phyloP scores from a whole-genome alignment of 2,888 invertebrate genomes.

The Sesia bembeciformis region DNA sequence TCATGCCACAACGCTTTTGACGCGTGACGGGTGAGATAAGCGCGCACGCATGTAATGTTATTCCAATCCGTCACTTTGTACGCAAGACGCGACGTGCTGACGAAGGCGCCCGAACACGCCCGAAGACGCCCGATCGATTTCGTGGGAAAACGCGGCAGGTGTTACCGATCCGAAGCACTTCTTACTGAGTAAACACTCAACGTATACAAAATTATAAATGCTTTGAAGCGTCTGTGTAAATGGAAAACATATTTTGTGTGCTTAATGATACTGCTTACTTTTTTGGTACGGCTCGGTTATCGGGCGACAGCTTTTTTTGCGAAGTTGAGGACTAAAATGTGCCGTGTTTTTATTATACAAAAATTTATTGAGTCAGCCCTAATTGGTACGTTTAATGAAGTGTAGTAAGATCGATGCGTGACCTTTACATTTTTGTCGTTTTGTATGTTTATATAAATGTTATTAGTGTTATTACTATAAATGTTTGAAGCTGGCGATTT shows the following conservation, averaged over 20 bases:
- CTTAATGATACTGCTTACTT: conserved; percentile 71
- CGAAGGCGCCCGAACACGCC: conserved; percentile 29
- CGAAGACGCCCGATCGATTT: conserved; percentile 53
- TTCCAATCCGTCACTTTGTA: conserved; percentile 26
- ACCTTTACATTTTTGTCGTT: conserved; percentile 29
- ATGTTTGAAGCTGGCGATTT: too few species aligned
- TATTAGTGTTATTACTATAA: background rate
- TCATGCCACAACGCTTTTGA: conserved; percentile 30
- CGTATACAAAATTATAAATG: conserved; percentile 73
- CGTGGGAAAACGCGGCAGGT: conserved; percentile 73
- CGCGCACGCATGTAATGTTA: conserved; percentile 23
- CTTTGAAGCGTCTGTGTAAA: conserved; percentile 68
- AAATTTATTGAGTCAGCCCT: conserved; percentile 52
- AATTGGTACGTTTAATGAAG: conserved; percentile 53
- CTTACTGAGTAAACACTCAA: conserved; percentile 72
- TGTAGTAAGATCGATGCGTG: conserved; percentile 32
- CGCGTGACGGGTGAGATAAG: conserved; percentile 32
- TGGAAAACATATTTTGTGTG: conserved; percentile 74
- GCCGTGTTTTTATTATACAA: conserved; percentile 46
- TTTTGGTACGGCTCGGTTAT: conserved; percentile 64
- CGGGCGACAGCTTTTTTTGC: conserved; percentile 57
- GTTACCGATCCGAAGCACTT: conserved; percentile 68
- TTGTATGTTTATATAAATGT: background rate
- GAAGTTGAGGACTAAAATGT: conserved; percentile 32
- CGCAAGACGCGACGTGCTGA: conserved; percentile 35